Base-by-base conservation (phyloP, 2,888 invertebrate species). In the Sclerodermus sp. region DNA sequence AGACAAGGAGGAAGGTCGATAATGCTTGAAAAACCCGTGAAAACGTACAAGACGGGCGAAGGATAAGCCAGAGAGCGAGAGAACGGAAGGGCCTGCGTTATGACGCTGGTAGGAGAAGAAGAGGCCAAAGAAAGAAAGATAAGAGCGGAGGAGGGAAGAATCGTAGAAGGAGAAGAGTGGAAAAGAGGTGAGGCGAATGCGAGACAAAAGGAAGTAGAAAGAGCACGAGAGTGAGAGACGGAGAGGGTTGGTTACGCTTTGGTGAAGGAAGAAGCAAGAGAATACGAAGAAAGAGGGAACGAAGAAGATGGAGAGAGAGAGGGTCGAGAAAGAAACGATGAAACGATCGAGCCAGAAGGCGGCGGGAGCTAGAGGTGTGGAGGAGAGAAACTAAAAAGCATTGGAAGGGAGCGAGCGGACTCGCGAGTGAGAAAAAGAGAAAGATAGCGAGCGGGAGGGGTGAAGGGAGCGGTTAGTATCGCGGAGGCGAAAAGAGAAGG, bases 371-470 rank as follows among this genome's bases (percentile, higher is more conserved):
- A 4, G 46, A 30, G 34, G 34, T 14, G 12, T 12, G 34, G 34
- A 12, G 34, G 40, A 39, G 79, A 82, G 81, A 23, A 23, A 82
- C 81, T 82, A 82, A 82, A 81, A 34, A 41, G 40, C 41, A 36
- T 42, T 66, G 66, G 64, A 50, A 77, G 46, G 51, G 53, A 50
- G 40, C 41, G 50, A 45, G 51, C 38, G 45, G 44, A 37, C 40
- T 47, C 73, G 77, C 64, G 79, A 77, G 79, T 77, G 58, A 53
- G 59, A 56, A 53, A 60, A 57, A 62, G 64, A 67, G 66, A 72
- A 67, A 69, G 70, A 74, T 73, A 71, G 70, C 66, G 64, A 62
- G 77, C 64, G 79, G 77, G 79, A 77, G 58, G 54, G 59, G 57
- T 53, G 61, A 57, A 62, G 64, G 67, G 66, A 72, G 67, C 68